Base-by-base conservation (phyloP, 2,888 invertebrate species). In the Diarsia mendica region DNA sequence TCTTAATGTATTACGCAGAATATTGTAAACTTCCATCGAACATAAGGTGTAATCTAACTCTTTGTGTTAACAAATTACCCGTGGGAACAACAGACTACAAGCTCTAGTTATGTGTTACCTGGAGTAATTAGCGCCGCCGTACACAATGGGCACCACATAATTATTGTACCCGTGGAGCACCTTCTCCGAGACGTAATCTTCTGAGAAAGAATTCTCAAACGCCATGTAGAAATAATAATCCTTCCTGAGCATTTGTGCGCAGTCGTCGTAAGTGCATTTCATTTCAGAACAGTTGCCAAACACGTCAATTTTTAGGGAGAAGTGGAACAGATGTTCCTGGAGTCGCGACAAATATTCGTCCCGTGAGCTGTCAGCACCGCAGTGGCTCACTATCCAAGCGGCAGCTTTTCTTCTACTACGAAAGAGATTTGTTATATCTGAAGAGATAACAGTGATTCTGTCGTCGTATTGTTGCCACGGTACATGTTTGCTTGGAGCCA, bases 131-230 rank as follows among this genome's bases (percentile, higher is more conserved):
- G 97, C 97, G 8, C 97, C 97, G 1, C 98, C 97, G 93, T 97
- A 97, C 48, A 97, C 97, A 79, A 98, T 97, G 11, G 98, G 98
- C n/a, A 98, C 94, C 18, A 97, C 96, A 85, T 97, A 97, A 92
- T 97, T 97, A 89, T 97, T 94, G 79, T 96, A 94, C 13, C 96
- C 94, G 65, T 91, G 91, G 39, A 95, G 83, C 63, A 94, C 90
- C 81, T 94, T 94, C 75, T 94, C 93, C 0, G 94, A 92, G 51
- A 94, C 93, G 85, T 93, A 94, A 86, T 95, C 93, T 72, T 90
- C 89, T 63, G 91, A 79, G 48, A 94, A 86, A 0, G 92, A 93
- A 78, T 94, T 93, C 85, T 95, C 94, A 69, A 95, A 94, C 10
- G 93, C 92, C 87, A 95, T 90, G 70, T 93, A 94, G 81, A 95